Evolutionary conservation across 2,888 invertebrate species (phyloP), one percentile per base, ranked within the genome.

Genomic region (Parnassius mnemosyne): DNA sequence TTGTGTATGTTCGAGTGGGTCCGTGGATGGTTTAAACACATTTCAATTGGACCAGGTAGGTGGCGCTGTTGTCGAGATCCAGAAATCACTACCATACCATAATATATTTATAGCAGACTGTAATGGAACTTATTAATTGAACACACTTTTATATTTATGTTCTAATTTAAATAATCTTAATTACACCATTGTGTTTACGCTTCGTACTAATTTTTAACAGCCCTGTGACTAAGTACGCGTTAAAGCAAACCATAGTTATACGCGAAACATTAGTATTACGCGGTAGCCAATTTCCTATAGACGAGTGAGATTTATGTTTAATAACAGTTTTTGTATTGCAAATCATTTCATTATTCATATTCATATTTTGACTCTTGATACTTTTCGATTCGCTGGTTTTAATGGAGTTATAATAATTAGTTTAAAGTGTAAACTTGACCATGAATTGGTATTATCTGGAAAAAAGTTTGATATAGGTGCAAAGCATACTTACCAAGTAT

Each of bases 211-310:
- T 44, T 58, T 57, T 20, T 58, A 34, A 12, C 62, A 58, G 47
- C 61, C 61, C 61, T 61, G 46, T 56, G 56, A 53, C 49, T 54
- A 60, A 60, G 47, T 50, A 52, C 47, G 47, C 20, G 47, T 52
- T 47, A 57, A 57, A 41, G 16, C 20, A 53, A 57, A 41, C 13
- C 20, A 53, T 41, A 57, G 16, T 34, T 34, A 34, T n/a, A 9
- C 42, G 61, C 61, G 47, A 53, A 61, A 57, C 61, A 47, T 53
- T 46, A 53, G 61, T 42, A n/a, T 57, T 47, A 47, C 42, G 47
- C 53, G 57, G 47, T 57, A 57, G 44, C 3, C 42, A 51, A 56
- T 13, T 44, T 16, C 54, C 25, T 55, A 12, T 16, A 51, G 41
- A 56, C 44, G 51, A 44, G n/a, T 20, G 41, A 12, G n/a, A 20